Base-by-base conservation (phyloP, 2,888 invertebrate species). In the Penaeus monodon region DNA sequence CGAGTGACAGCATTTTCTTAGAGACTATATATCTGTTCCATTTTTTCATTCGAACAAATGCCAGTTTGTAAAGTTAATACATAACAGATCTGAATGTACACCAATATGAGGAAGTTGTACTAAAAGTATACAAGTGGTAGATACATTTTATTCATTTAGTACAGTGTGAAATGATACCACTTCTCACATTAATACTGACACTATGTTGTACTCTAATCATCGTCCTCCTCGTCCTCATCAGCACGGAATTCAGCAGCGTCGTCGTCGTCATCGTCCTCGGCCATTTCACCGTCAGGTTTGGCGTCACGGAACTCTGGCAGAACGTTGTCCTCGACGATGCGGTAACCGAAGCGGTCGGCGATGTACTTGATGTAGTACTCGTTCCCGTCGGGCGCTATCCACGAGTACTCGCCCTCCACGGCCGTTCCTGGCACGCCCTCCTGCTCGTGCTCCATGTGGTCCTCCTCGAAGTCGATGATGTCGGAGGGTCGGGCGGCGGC, bases 321-420 rank as follows among this genome's bases (percentile, higher is more conserved):
- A n/a, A 68, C 70, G 33, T 82, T 68, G 70, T 68, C 29, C 49
- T 82, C 81, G 73, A 82, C 68, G 27, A 82, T 63, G 17, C 81
- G 33, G 81, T 82, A 82, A 57, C 81, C 81, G 70, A 70, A 49
- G 27, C 57, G 81, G 81, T 82, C 81, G 17, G 81, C 81, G 27
- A 70, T 49, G 63, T 81, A 86, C 86, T 86, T 86, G 65, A 86
- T 74, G 66, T 44, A 64, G 24, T 81, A 73, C n/a, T 86, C 86
- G 24, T 81, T 38, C 33, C 86, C 86, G 81, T 86, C 81, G 27
- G 86, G 86, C 14, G 86, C 68, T 33, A 73, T 38, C 86, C 86
- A 86, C 65, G 81, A 81, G 76, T 86, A 86, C 81, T 86, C 86
- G 57, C 86, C 86, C 81, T 86, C 86, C 10, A 86, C 86, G n/a